Evolutionary conservation across 2,888 invertebrate genomes (phyloP), one percentile per base, ranked within the genome.

Genomic region (Lasioglossum oenotherae): DNA sequence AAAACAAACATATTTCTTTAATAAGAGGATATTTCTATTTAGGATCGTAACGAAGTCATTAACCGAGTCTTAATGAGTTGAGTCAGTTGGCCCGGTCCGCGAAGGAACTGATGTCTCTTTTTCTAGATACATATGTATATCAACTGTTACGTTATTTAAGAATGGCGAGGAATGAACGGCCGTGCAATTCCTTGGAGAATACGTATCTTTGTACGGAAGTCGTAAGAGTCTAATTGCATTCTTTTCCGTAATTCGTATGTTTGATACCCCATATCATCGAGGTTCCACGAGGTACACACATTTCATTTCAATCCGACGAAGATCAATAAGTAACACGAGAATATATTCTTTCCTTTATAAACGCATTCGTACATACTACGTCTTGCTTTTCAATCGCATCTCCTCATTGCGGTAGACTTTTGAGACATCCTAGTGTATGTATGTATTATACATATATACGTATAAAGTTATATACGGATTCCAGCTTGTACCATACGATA

Each of bases 1-100:
- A 92, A 88, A 38, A 64, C 31, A 87, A 82, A 84, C 88, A 92
- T 93, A 93, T 94, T 84, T 93, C 93, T 93, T 92, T 92, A 93
- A 92, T 85, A 87, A 92, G 80, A 84, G 46, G 80, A 90, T 86
- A 88, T 93, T 92, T 93, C 91, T 93, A 91, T 91, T 89, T 93
- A 93, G 90, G 73, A 88, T 87, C 82, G 87, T 92, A 93, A 90
- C 88, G 49, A 78, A 93, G 92, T 84, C 80, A 84, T 93, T 93
- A 94, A 49, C 92, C 76, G 79, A 84, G 81, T 89, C 85, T 84
- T 53, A 80, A 85, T 82, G 84, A 88, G 88, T 87, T 83, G 75
- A 78, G 72, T 87, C 82, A 73, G 84, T 86, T 85, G 44, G 16
- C 31, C 49, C 67, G 72, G 38, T 46, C 41, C 49, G 74, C 85